These are phyloP conservation scores for Glossophaga mutica DNA, from an alignment of 2,797 vertebrate species.

Conservation along the genomic window DNA sequence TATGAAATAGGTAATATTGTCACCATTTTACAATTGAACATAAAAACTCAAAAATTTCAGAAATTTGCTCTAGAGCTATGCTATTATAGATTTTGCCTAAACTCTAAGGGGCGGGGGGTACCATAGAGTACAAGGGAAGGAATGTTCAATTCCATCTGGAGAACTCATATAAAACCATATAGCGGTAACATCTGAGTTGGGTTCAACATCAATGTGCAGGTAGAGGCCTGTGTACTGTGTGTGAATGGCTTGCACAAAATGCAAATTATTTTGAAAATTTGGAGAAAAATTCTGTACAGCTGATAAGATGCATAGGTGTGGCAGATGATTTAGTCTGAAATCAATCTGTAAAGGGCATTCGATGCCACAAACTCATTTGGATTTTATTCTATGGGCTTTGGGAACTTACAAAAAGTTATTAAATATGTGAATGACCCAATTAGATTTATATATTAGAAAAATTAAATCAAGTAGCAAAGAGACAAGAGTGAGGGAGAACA, in stretches of 20 bases:
- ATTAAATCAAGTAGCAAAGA: constrained; percentile 7
- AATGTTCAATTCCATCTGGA: background rate
- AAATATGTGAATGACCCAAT: background rate
- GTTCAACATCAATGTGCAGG: constrained; percentile 9
- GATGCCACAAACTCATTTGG: background rate
- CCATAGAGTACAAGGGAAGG: background rate
- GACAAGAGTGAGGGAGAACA: background rate
- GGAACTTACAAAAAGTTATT: constrained; percentile 2
- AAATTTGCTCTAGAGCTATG: background rate
- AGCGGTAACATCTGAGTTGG: constrained; percentile 1
- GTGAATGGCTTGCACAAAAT: background rate
- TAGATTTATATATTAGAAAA: constrained; percentile 32
- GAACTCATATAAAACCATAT: background rate
- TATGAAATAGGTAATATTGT: constrained; percentile 11
- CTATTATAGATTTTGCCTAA: constrained; percentile 20
- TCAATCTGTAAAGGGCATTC: constrained; percentile 7
- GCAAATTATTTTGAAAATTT: constrained; percentile 19
- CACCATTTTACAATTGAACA: constrained; percentile 35
- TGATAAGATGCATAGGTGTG: background rate
- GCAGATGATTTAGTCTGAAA: background rate
- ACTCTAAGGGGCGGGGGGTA: background rate
- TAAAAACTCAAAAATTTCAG: background rate
- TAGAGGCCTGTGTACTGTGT: background rate
- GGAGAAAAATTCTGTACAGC: background rate
- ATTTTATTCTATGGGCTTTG: background rate